Base-by-base conservation (phyloP, 1,140 invertebrate genomes). In the Meteorus sp. region DNA sequence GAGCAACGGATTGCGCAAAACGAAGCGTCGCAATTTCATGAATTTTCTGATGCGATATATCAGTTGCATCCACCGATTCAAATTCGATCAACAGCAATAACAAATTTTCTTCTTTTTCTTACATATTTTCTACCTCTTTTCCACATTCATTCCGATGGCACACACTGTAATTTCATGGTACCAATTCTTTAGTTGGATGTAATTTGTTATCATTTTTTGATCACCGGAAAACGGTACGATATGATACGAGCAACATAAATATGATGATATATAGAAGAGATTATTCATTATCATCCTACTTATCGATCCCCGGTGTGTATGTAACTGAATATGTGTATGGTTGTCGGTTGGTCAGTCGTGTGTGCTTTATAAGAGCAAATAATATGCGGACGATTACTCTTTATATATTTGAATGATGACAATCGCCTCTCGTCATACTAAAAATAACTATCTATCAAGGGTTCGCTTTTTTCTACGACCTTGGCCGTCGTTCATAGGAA, bases 21-120 rank as follows among this genome's bases (percentile, higher is more conserved):
- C 29, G 31, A 56, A 31, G 51, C 45, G 56, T 29, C 56, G 47
- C 56, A 58, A 51, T 58, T 58, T 41, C 19, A 23, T 35, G 37
- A 58, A 58, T 51, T 58, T 58, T 22, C 56, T 25, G 33, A n/a
- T 51, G 13, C 35, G 50, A 43, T 55, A n/a, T 39, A 13, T 41
- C 17, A 27, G 37, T 50, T 41, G 45, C 35, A 33, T 33, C 6
- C 11, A 33, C 11, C 29, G 29, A 33, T 33, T 7, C 6, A 33
- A 33, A 33, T n/a, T n/a, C n/a, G n/a, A n/a, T n/a, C n/a, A n/a
- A n/a, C n/a, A n/a, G n/a, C n/a, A n/a, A n/a, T n/a, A n/a, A 55
- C 45, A 27, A 15, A 55, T 45, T 55, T 27, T 9, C 17, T 25
- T 9, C 29, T 17, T 54, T 54, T 41, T 52, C 39, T 43, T 54